Percentiles rank a stretch among this genome's conserved stretches.
Evolutionary conservation across 2,113 vertebrate genomes (phyloP).

Genomic region (Leucoraja erinaceus): DNA sequence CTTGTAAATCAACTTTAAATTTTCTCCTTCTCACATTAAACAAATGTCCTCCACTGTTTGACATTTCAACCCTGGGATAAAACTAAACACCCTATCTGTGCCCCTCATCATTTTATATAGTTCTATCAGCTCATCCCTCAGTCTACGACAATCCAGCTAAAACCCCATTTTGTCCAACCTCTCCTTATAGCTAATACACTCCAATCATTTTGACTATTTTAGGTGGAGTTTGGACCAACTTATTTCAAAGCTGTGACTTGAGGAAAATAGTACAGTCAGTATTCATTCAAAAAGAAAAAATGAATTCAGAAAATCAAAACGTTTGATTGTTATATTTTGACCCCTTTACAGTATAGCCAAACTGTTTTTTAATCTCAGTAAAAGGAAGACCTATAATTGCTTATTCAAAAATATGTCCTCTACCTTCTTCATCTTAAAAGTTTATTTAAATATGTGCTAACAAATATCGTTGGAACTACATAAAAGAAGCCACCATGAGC

Average conservation of each 20-base stretch:
- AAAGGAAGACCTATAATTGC: slow-evolving; percentile 5
- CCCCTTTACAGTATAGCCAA: not conserved
- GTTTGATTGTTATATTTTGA: not conserved
- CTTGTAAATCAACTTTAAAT: no score
- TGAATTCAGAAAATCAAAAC: not conserved
- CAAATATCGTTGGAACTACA: not conserved
- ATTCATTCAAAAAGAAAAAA: not conserved
- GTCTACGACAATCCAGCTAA: no score
- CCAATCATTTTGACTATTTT: not conserved
- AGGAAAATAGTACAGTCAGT: not conserved
- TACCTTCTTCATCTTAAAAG: not conserved
- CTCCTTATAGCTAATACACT: no score
- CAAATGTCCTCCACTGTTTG: no score
- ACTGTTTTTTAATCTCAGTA: not conserved
- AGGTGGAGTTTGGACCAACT: not conserved
- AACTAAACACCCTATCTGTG: no score
- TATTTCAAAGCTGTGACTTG: not conserved
- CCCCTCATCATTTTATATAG: no score
- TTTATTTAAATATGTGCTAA: not conserved
- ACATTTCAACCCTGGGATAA: no score
- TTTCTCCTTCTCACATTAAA: no score
- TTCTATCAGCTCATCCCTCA: no score
- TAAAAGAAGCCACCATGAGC: not conserved
- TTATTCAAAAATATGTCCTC: not conserved
- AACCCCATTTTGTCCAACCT: no score